phyloP scores from a whole-genome alignment of 2,113 vertebrate species.

The Poicephalus gulielmi region DNA sequence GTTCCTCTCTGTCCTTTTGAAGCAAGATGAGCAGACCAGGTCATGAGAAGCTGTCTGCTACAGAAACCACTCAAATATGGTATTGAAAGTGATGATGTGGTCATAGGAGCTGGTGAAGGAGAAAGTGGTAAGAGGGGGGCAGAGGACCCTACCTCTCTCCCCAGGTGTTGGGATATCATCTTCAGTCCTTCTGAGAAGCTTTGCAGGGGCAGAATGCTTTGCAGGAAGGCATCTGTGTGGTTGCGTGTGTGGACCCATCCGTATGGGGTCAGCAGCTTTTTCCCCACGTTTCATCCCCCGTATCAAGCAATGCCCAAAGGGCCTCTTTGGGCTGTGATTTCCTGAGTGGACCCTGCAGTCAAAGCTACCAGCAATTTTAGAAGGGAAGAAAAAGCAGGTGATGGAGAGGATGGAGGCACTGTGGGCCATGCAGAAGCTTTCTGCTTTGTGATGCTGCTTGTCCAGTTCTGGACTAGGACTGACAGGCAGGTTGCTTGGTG shows the following conservation, averaged over 20 bases:
- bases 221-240: neutral
- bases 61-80: neutral
- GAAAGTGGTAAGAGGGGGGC: accelerated
- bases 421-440: neutral
- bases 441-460: neutral
- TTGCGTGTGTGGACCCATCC: neutral
- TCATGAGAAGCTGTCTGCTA: neutral
- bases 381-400: neutral
- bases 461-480: neutral
- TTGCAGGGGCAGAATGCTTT: neutral
- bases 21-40: neutral
- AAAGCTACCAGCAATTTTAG: neutral
- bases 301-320: neutral
- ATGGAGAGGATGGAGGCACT: neutral
- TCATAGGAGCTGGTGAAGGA: neutral
- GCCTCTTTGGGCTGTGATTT: neutral
- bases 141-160: neutral
- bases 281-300: neutral
- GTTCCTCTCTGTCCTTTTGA: neutral
- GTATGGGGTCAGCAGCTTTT: neutral
- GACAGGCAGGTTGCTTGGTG: neutral
- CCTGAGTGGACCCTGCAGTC: neutral
- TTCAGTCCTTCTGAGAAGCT: neutral
- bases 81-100: neutral
- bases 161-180: accelerated